Evolutionary conservation across 2,797 vertebrate species (phyloP), one percentile per base, ranked within the genome.

Genomic region (Rhyacichthys aspro): DNA sequence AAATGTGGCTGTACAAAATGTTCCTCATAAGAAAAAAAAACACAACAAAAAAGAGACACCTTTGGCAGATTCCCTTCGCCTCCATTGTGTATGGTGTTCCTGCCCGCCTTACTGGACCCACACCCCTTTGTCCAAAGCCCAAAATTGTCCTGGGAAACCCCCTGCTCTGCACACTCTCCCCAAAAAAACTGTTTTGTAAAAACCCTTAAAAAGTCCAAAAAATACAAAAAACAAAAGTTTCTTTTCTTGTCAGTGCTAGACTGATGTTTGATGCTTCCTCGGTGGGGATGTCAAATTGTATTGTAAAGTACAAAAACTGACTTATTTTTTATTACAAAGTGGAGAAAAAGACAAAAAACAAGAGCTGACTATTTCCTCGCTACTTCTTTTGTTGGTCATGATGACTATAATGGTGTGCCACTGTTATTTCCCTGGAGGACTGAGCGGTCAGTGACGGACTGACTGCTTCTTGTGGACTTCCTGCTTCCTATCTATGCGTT

Each of bases 261-360:
- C 96, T 95, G 92, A 93, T 94, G 91, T 92, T 93, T 88, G 86
- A 94, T 92, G 93, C 95, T 95, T 92, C 95, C 95, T 93, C 92
- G 93, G 93, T 93, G 94, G 94, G 95, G 95, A 97, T 95, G 94
- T 95, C 94, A 95, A 96, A 97, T 94, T 95, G 95, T 97, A 96
- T 96, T 98, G 96, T 98, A 98, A 97, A 95, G 95, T 98, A 98
- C 94, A 98, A 95, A 98, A 97, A 89, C 95, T 93, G 94, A 96
- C 96, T 96, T 98, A 98, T 99, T 98, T 93, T 99, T 98, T 98
- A 98, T 98, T 95, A 97, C 92, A 86, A 92, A 93, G 90, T 86
- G 86, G 86, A 92, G 93, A 86, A 90, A 95, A 95, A 87, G 84
- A 95, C 93, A 90, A 82, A 88, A 91, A 94, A 85, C 49, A 71